A percentile compares a stretch with the other conserved stretches of the same genome.
Evolutionary conservation across 2,888 invertebrate species (phyloP).

Genomic region (Thelaira solivaga): DNA sequence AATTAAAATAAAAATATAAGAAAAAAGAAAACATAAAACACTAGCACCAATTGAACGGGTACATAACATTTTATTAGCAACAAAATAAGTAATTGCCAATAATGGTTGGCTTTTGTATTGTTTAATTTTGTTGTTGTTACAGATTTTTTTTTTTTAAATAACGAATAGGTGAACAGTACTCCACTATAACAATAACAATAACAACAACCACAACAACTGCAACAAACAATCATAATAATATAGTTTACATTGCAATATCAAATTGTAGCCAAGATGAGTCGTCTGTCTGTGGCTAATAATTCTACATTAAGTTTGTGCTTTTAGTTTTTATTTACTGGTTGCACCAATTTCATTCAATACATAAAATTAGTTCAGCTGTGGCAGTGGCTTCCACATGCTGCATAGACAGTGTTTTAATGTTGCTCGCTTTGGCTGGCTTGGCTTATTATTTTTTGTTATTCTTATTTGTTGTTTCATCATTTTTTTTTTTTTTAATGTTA

Average conservation of each 20-base stretch:
- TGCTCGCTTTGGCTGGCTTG: not conserved
- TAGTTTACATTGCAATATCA: slow-evolving; percentile 14
- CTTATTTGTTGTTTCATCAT: too few relatives aligned
- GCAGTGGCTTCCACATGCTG: not conserved
- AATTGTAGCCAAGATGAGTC: slow-evolving; percentile 11
- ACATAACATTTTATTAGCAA: slow-evolving; percentile 54
- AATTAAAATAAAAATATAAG: slow-evolving; percentile 5
- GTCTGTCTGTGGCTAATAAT: not conserved
- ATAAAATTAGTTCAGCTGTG: slow-evolving; percentile 9
- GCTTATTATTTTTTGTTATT: slow-evolving; percentile 25
- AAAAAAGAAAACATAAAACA: too few relatives aligned
- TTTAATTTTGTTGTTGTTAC: slow-evolving; percentile 31
- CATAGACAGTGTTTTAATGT: slow-evolving; percentile 3
- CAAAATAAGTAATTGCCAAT: slow-evolving; percentile 54
- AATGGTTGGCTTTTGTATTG: slow-evolving; percentile 33
- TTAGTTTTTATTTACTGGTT: slow-evolving; percentile 33
- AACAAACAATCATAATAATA: slow-evolving; percentile 42
- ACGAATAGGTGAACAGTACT: too few relatives aligned
- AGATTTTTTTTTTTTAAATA: not conserved
- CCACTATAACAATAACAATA: too few relatives aligned
- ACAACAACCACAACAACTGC: not conserved
- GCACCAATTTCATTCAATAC: slow-evolving; percentile 28
- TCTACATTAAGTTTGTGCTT: slow-evolving; percentile 19
- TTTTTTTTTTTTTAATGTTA: slow-evolving; percentile 18
- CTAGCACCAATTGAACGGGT: slow-evolving; percentile 6